Evolutionary conservation across 2,113 vertebrate genomes (phyloP), one percentile per base, ranked within the genome.

Genomic region (Zosterops hypoxanthus): DNA sequence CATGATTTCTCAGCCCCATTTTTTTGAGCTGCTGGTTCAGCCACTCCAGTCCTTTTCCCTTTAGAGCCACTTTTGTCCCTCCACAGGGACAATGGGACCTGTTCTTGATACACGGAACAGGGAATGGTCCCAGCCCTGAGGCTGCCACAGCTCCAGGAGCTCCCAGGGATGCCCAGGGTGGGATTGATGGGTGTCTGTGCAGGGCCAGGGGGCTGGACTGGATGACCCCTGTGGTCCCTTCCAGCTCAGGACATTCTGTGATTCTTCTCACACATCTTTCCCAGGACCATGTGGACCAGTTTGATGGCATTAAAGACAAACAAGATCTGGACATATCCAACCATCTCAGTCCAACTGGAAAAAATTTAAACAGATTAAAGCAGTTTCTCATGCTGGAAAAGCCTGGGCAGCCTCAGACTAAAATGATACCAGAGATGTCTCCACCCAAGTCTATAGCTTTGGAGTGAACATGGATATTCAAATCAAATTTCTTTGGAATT

Each of bases 91-190:
- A 65, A 9, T 2, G 5, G 9, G 9, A 12, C 5, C 1, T 23
- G 33, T n/a, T 79, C 12, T 28, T 39, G 64, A 39, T 17, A 3
- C 36, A 31, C 29, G 53, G 69, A 68, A 31, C 47, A 53, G 60
- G 46, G 33, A 66, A 50, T 73, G 68, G 33, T 1, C 31, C 2
- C 6, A 0, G 9, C 6, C 29, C 44, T 1, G 0, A 46, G 39
- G 46, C 78, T 75, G 61, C 61, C 61, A 61, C 20, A 75, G 55
- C 46, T 60, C 24, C 41, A 46, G 61, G 60, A 24, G 33, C 52
- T 28, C 0, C 26, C 36, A 82, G 77, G 52, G 52, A 39, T 76
- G 61, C 20, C 1, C 77, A 60, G 78, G 53, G 1, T 47, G 69
- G 39, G 53, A 2, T 25, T 39, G 7, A 5, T 73, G 60, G 53